A percentile compares a stretch with the other conserved stretches of the same genome.
Evolutionary conservation across 2,113 vertebrate species (phyloP).

Genomic region (Eurystomus gularis): DNA sequence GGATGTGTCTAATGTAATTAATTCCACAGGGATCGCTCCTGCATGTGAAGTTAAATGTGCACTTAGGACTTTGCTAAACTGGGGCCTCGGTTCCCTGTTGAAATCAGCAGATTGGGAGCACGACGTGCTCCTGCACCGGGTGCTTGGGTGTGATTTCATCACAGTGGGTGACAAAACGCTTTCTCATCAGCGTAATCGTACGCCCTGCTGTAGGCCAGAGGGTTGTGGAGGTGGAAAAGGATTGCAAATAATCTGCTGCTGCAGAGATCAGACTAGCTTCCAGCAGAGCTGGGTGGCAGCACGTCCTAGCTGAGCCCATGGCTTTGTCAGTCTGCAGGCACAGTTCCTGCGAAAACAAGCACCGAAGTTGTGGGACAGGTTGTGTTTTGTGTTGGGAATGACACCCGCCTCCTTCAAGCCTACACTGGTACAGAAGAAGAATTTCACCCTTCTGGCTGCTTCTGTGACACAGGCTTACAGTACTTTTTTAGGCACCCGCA

Average conservation of each 20-base stretch:
- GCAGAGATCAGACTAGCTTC: background rate
- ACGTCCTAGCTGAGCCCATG: background rate
- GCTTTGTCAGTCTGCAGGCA: background rate
- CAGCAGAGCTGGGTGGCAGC: background rate
- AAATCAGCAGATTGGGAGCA: background rate
- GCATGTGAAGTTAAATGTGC: background rate
- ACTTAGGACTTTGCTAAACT: background rate
- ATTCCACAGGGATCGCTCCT: background rate
- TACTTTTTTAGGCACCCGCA: background rate
- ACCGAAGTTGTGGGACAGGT: background rate
- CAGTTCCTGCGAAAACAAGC: background rate
- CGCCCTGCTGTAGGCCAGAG: background rate
- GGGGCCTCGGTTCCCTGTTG: background rate
- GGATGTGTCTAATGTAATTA: background rate
- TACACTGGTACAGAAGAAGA: background rate
- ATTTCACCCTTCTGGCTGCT: background rate
- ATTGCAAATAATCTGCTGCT: background rate
- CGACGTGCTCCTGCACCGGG: rapidly evolving
- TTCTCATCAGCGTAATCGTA: background rate
- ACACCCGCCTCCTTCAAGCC: background rate
- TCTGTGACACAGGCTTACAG: background rate
- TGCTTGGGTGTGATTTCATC: background rate
- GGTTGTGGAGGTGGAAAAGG: background rate
- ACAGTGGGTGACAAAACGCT: background rate
- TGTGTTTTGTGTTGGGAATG: background rate